Conservation (phyloP, 2,888 invertebrate genomes). For the Nymphalis c-album region DNA sequence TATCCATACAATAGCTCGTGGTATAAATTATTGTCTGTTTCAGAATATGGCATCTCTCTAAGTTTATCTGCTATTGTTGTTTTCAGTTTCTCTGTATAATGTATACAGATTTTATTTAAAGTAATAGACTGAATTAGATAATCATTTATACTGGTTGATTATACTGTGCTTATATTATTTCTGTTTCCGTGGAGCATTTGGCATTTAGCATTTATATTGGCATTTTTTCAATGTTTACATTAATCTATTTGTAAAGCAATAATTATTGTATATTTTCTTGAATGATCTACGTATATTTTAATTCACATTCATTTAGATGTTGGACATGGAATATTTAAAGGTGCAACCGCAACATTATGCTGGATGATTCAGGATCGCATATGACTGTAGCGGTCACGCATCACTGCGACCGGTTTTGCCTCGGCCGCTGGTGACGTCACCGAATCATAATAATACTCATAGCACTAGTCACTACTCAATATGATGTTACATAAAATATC, state of each 20-base stretch:
- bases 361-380: conserved; percentile 65
- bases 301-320: background rate
- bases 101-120: background rate
- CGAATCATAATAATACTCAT: conserved; percentile 42
- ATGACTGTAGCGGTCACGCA: conserved; percentile 69
- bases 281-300: background rate
- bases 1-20: conserved; percentile 23
- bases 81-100: background rate
- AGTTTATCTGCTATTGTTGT: background rate
- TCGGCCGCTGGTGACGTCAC: conserved; percentile 64
- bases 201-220: too few species aligned
- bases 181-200: too few species aligned
- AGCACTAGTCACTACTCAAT: background rate
- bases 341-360: conserved; percentile 44
- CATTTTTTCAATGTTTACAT: too few species aligned
- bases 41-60: conserved; percentile 5
- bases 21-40: conserved; percentile 17
- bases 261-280: background rate
- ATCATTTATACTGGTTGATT: too few species aligned
- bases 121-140: background rate
- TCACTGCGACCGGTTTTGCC: conserved; percentile 73
- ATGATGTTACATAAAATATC: background rate
- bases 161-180: too few species aligned
- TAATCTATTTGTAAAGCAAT: background rate
- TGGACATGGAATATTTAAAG: conserved; percentile 1